Conservation (phyloP, 2,113 vertebrate genomes). For the Oncorhynchus gorbuscha region DNA sequence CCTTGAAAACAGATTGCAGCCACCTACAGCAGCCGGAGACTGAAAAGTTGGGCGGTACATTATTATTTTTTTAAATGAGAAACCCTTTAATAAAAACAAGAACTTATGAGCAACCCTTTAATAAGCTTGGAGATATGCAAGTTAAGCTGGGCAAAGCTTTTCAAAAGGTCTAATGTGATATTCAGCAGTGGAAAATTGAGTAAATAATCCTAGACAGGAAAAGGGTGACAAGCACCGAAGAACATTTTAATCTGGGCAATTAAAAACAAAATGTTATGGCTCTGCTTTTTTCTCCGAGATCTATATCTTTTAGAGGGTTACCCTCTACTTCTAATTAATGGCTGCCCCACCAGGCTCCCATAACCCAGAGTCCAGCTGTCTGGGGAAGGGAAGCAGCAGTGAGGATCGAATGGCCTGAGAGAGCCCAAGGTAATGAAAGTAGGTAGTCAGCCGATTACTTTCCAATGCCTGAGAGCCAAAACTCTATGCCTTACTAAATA, state of each 20-base stretch:
- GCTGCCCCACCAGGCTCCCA: constrained; percentile 26
- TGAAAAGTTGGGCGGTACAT: background rate
- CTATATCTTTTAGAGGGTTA: constrained; percentile 38
- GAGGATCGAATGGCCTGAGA: background rate
- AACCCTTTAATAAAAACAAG: constrained; percentile 18
- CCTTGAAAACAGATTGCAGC: background rate
- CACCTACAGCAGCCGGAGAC: constrained; percentile 7
- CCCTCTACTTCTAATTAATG: constrained; percentile 52
- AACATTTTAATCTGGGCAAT: constrained; percentile 30
- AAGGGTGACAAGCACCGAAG: constrained; percentile 3
- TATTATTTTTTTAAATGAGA: background rate
- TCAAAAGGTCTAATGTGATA: constrained; percentile 31
- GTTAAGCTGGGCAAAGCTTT: constrained; percentile 24
- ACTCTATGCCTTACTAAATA: too few species aligned
- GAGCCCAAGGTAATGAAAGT: constrained; percentile 43
- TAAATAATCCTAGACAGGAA: constrained; percentile 34
- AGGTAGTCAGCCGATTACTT: constrained; percentile 1
- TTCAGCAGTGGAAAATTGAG: constrained; percentile 37
- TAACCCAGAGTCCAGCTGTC: constrained; percentile 51
- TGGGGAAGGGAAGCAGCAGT: constrained; percentile 27
- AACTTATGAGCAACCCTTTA: constrained; percentile 24
- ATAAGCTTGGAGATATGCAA: constrained; percentile 24
- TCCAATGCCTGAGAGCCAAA: background rate
- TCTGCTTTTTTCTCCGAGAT: constrained; percentile 19
- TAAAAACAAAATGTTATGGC: constrained; percentile 27